Conservation (phyloP, 2,888 invertebrate species). For the Byasa hedistus region DNA sequence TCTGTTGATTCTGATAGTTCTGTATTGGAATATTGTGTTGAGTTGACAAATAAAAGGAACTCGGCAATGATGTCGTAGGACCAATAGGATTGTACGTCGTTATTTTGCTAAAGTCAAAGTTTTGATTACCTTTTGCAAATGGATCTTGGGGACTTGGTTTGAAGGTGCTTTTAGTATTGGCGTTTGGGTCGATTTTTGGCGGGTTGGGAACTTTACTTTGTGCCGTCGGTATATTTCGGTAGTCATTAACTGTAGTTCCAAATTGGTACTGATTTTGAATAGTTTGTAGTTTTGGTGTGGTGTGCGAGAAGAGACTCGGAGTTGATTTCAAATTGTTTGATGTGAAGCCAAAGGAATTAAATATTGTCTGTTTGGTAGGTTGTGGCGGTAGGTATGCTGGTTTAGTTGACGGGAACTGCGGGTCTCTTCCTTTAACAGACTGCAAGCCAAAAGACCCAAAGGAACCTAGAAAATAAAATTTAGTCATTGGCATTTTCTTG, state of each 20-base stretch:
- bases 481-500: neutral
- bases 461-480: constrained; percentile 65
- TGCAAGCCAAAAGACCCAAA: constrained; percentile 82
- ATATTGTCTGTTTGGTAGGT: constrained; percentile 66
- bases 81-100: constrained; percentile 66
- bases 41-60: constrained; percentile 49
- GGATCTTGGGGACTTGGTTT: constrained; percentile 75
- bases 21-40: constrained; percentile 39
- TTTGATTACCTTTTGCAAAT: constrained; percentile 58
- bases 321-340: constrained; percentile 64
- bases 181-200: constrained; percentile 65
- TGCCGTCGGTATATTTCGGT: constrained; percentile 73
- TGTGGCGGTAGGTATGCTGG: constrained; percentile 64
- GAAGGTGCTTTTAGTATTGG: constrained; percentile 55
- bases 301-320: constrained; percentile 49
- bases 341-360: constrained; percentile 64
- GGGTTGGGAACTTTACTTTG: constrained; percentile 59
- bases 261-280: constrained; percentile 61
- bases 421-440: constrained; percentile 75
- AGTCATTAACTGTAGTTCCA: constrained; percentile 60
- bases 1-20: constrained; percentile 56
- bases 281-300: constrained; percentile 61
- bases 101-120: constrained; percentile 54
- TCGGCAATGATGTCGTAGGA: constrained; percentile 53
- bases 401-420: constrained; percentile 62